Evolutionary conservation across 1,140 invertebrate genomes (phyloP), one percentile per base, ranked within the genome.

Genomic region (Hyles vespertilio): DNA sequence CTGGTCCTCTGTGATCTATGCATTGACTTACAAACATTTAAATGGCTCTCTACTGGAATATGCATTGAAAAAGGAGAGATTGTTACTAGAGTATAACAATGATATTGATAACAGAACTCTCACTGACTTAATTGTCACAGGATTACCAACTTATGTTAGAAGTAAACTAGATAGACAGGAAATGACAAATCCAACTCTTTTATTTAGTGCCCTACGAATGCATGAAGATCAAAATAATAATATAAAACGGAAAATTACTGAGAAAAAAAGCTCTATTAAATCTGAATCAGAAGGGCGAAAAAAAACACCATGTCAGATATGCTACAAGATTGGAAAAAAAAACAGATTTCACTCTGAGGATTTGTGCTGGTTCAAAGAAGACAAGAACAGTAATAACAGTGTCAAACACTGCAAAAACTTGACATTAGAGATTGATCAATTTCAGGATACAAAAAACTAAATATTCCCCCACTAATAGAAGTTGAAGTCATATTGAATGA

Each of bases 391-490:
- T 10, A 52, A 33, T 51, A 46, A 55, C 2, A 2, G 2, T 8
- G 54, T 61, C 4, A 69, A 52, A 51, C 48, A 44, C 51, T 59
- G 65, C 7, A 69, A 69, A 22, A 69, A 69, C 46, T 69, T 59
- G 3, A 57, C 59, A 55, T 49, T 65, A 48, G 67, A 69, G 51
- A 61, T 49, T 34, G 51, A n/a, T n/a, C n/a, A 52, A 32, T 48
- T 69, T 49, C 65, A 69, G 45, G 45, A 66, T 8, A 48, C 36
- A 61, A 66, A 61, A 66, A 61, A 61, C 51, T 56, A 40, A 12
- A 67, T 64, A 59, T 77, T 51, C 56, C 69, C 63, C 78, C 76
- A 77, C 79, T 77, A 69, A 79, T 79, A 40, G 74, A 71, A 72
- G 53, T 66, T 4, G 74, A 79, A 32, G 34, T 77, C 62, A 4